Evolutionary conservation across 1,140 invertebrate genomes (phyloP).

Genomic region (Zaprionus inermis): DNA sequence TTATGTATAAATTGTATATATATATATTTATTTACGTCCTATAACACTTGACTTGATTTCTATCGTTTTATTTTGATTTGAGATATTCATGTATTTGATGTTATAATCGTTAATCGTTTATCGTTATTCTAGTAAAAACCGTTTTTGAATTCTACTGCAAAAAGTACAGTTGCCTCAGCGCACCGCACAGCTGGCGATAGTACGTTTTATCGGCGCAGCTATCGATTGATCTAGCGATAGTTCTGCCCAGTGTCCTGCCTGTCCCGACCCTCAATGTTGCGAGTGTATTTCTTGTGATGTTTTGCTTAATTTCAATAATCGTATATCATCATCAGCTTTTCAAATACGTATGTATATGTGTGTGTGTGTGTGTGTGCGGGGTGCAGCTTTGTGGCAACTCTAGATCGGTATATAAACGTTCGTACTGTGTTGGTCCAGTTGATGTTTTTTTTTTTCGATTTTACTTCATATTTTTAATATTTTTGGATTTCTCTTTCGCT

Average conservation of each 20-base stretch:
- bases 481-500: slow-evolving; percentile 10
- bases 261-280: background rate
- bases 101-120: slow-evolving; percentile 25
- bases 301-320: background rate
- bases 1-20: slow-evolving; percentile 33
- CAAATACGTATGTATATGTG: background rate
- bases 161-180: slow-evolving; percentile 26
- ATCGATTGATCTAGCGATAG: slow-evolving; percentile 16
- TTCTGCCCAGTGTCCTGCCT: background rate
- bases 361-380: background rate
- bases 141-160: slow-evolving; percentile 30
- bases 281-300: background rate
- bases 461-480: slow-evolving; percentile 4
- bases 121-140: slow-evolving; percentile 46
- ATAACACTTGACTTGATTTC: slow-evolving; percentile 30
- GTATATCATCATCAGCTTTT: background rate
- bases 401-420: slow-evolving; percentile 22
- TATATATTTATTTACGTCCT: slow-evolving; percentile 16
- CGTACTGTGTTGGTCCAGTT: slow-evolving; percentile 49
- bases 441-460: background rate
- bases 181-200: slow-evolving; percentile 4
- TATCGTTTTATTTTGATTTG: slow-evolving; percentile 30
- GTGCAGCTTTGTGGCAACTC: slow-evolving; percentile 29
- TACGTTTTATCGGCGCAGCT: background rate
- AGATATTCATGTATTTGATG: slow-evolving; percentile 30